Base-by-base conservation (phyloP, 2,113 vertebrate genomes). In the Caloenas nicobarica region DNA sequence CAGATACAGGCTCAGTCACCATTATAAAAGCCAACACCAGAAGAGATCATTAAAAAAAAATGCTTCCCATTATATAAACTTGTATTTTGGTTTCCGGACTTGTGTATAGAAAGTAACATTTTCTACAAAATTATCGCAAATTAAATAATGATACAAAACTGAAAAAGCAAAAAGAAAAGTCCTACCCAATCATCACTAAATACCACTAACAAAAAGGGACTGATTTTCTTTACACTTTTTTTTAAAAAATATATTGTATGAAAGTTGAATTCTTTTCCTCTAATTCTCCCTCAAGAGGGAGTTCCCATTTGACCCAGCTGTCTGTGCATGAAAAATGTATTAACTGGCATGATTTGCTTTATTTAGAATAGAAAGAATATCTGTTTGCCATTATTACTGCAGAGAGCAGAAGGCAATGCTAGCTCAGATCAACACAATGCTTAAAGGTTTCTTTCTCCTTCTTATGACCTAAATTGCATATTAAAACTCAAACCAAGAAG, bases 321-420 rank as follows among this genome's bases (percentile, higher is more conserved):
- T 78, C 85, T 91, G 23, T 54, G 60, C 33, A 76, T 88, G 89
- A 93, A 96, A 93, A 95, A 92, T 91, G 77, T 95, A 95, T 95
- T 95, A 94, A 95, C 61, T 95, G 60, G 83, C 50, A 40, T 70
- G 38, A 34, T 93, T 95, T 93, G 17, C 85, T 96, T 95, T 93
- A 94, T 93, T 96, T 96, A 95, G 80, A 96, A 88, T 72, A 81
- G 91, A 95, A 96, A 73, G 71, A 95, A 50, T 94, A 91, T 83
- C 62, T 94, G 31, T 87, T 96, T 82, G 51, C 51, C 58, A 74
- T 93, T 90, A 90, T 86, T 97, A 93, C 70, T 87, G 80, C 66
- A 95, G 81, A 58, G 78, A 95, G 54, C 40, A 94, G 78, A 91
- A 90, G 62, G 88, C 76, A 96, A 83, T 18, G 53, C 57, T 80